Base-by-base conservation (phyloP, 2,888 invertebrate species). In the Dione juno region DNA sequence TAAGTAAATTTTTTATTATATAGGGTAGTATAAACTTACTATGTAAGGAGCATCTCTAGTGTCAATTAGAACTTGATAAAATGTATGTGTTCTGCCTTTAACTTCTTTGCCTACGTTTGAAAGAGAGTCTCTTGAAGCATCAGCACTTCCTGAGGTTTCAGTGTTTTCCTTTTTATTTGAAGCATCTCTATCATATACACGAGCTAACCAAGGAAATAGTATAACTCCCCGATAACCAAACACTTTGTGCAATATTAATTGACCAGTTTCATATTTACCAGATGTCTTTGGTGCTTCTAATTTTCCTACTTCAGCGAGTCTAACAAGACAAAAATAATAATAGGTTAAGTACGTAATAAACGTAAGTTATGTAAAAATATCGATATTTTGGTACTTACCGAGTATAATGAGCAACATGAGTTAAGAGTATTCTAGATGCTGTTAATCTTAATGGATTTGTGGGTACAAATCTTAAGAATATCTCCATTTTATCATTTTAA, bases 171-270 rank as follows among this genome's bases (percentile, higher is more conserved):
- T 94, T 83, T 95, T 96, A 79, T 94, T 95, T 1, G 96, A 96
- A 66, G 96, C 93, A 94, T 99, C 98, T 81, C 99, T 94, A 84
- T 99, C 99, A 83, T 98, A 99, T 0, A 99, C 98, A 83, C 97
- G 95, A 10, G 99, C 99, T 73, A 98, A 92, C 99, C 99, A 99
- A 1, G 99, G 99, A 86, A 99, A 99, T 65, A 99, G 93, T 70
- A 99, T 96, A 14, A 99, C 98, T 6, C 99, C 99, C 79, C 99
- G 94, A 87, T 99, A 99, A 16, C 99, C 99, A 88, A 99, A 99
- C 19, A 99, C 97, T 81, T 97, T 95, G 86, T 99, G 99, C 66
- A 99, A 93, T 88, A 99, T 99, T 73, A 99, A 93, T 90, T 99
- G 99, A 11, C 99, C 99, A 5, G 99, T 98, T 81, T 98, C 97